These are phyloP conservation scores for Psilanteris sp. DNA, from an alignment of 1,140 invertebrate genomes.

Conservation along the genomic window DNA sequence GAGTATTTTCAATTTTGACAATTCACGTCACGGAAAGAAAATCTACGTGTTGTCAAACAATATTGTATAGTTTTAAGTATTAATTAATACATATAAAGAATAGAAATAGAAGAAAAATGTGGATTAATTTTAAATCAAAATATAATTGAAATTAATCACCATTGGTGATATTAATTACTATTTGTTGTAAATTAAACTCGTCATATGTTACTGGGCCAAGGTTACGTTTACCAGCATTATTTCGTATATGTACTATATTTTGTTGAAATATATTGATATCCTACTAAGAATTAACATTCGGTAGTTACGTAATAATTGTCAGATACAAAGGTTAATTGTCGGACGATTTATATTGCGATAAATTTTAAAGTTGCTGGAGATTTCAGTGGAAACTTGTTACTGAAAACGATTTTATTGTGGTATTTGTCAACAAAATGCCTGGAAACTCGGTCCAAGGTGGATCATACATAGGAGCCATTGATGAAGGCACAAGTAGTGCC, in stretches of 20 bases:
- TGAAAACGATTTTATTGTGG: too few species aligned
- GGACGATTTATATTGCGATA: conserved; percentile 10
- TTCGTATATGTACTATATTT: conserved; percentile 29
- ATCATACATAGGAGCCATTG: conserved; percentile 90
- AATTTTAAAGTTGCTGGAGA: too few species aligned
- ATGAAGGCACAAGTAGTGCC: conserved; percentile 96
- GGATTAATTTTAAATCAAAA: too few species aligned
- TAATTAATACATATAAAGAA: too few species aligned
- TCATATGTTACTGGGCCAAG: conserved; percentile 37
- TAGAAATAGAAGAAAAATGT: too few species aligned
- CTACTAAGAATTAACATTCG: conserved; percentile 22
- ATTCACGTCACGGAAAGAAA: conserved; percentile 9
- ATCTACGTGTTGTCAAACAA: too few species aligned
- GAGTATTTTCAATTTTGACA: conserved; percentile 30
- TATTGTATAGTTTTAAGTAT: too few species aligned
- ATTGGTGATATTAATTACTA: too few species aligned
- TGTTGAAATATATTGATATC: conserved; percentile 6
- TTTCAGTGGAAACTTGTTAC: too few species aligned
- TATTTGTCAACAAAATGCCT: conserved; percentile 66
- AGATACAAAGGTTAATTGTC: conserved; percentile 44
- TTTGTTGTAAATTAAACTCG: background rate
- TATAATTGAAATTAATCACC: too few species aligned
- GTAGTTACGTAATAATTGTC: conserved; percentile 48
- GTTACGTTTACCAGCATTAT: conserved; percentile 1
- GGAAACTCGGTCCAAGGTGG: conserved; percentile 63